phyloP scores from a whole-genome alignment of 2,888 invertebrate species.

The Standfussiana lucernea region DNA sequence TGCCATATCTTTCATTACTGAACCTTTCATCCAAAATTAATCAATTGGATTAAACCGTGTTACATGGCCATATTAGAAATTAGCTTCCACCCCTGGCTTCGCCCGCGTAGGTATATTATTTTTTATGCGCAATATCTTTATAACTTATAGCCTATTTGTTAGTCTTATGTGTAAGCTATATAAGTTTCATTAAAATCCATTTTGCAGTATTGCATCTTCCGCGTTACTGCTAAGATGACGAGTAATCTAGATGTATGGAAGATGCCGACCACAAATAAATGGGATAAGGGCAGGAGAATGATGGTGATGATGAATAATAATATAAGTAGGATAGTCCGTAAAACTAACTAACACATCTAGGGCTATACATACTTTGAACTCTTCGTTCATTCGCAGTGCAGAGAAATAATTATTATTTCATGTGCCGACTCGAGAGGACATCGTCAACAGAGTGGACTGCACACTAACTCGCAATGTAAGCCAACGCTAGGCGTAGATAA shows the following conservation, averaged over 20 bases:
- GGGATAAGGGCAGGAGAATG: neutral
- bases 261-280: neutral
- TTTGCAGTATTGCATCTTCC: neutral
- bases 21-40: no score
- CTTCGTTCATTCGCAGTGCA: constrained; percentile 57
- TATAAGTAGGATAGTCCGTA: neutral
- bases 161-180: neutral
- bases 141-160: no score
- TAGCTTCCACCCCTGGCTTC: neutral
- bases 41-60: neutral
- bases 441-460: constrained; percentile 59
- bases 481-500: constrained; percentile 41
- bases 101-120: no score
- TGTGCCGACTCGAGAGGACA: constrained; percentile 63
- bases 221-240: neutral
- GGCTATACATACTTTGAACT: neutral
- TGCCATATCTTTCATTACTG: no score
- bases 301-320: neutral
- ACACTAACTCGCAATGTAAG: constrained; percentile 48
- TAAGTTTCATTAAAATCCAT: neutral
- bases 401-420: constrained; percentile 71
- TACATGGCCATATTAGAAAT: neutral
- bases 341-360: constrained; percentile 29
- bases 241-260: neutral
- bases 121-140: no score